phyloP scores from a whole-genome alignment of 1,140 invertebrate species.

The Cotesia chilonis region DNA sequence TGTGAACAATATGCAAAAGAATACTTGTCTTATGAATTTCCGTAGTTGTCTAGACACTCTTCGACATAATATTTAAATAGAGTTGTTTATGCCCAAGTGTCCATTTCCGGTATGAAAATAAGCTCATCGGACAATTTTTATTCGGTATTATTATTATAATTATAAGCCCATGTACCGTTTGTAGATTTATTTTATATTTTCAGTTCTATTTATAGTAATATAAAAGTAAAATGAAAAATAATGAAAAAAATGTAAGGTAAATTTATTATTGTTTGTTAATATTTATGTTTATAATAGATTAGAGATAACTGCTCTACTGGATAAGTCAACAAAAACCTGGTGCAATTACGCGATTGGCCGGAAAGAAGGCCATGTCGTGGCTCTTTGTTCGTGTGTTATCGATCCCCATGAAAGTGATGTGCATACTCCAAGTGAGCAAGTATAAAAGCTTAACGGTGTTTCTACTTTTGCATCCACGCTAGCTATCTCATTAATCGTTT shows the following conservation, averaged over 20 bases:
- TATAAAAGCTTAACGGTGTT: background rate
- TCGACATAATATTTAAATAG: background rate
- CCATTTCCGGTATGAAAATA: constrained; percentile 40
- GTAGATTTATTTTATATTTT: no score
- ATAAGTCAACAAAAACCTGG: constrained; percentile 21
- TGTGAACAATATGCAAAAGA: constrained; percentile 15
- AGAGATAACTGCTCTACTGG: constrained; percentile 15
- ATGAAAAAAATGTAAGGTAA: background rate
- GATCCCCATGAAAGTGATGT: constrained; percentile 26
- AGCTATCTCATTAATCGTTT: background rate
- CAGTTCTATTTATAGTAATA: background rate
- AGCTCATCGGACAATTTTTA: constrained; percentile 35
- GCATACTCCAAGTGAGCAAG: constrained; percentile 16
- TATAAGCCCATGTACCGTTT: no score
- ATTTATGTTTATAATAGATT: constrained; percentile 15
- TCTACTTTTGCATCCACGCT: constrained; percentile 5
- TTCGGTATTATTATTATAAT: background rate
- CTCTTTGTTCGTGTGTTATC: constrained; percentile 29
- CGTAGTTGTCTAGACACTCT: constrained; percentile 13
- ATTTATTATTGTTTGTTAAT: constrained; percentile 6
- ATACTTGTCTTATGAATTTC: background rate
- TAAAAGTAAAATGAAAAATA: constrained; percentile 1
- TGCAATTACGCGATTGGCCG: constrained; percentile 30
- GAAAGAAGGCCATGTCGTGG: constrained; percentile 33
- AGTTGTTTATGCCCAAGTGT: constrained; percentile 36